A percentile compares a stretch with the other conserved stretches of the same genome.
phyloP scores from a whole-genome alignment of 2,888 invertebrate genomes.

The Prostheceraeus crozeri region DNA sequence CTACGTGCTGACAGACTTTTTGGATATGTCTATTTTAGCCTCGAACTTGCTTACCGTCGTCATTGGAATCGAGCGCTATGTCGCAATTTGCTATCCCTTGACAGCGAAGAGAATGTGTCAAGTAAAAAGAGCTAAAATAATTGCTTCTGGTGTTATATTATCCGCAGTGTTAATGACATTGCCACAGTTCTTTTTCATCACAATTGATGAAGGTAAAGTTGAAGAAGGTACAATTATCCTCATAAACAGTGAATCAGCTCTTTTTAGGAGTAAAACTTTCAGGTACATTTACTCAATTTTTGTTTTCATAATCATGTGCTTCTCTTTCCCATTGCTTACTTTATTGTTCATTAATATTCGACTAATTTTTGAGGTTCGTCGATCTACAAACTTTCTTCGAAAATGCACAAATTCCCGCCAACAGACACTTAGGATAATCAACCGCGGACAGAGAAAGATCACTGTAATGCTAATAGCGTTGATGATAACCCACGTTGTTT shows the following conservation, averaged over 20 bases:
- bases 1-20: too few relatives aligned
- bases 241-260: not conserved
- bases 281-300: not conserved
- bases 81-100: constrained; percentile 16
- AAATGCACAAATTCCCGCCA: not conserved
- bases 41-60: constrained; percentile 24
- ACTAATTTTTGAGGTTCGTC: constrained; percentile 19
- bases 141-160: not conserved
- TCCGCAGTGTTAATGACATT: not conserved
- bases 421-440: constrained; percentile 21
- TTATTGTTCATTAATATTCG: constrained; percentile 3
- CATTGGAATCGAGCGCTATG: constrained; percentile 18
- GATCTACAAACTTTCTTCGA: constrained; percentile 15
- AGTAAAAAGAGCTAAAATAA: not conserved
- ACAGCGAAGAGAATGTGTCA: constrained; percentile 11
- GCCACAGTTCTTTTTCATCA: constrained; percentile 13
- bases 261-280: not conserved
- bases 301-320: not conserved
- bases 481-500: constrained; percentile 28
- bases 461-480: constrained; percentile 18
- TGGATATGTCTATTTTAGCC: not conserved
- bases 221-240: not conserved
- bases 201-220: not conserved
- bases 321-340: not conserved
- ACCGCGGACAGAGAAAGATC: constrained; percentile 26